Conservation (phyloP, 2,113 vertebrate species). For the Sterna hirundo region DNA sequence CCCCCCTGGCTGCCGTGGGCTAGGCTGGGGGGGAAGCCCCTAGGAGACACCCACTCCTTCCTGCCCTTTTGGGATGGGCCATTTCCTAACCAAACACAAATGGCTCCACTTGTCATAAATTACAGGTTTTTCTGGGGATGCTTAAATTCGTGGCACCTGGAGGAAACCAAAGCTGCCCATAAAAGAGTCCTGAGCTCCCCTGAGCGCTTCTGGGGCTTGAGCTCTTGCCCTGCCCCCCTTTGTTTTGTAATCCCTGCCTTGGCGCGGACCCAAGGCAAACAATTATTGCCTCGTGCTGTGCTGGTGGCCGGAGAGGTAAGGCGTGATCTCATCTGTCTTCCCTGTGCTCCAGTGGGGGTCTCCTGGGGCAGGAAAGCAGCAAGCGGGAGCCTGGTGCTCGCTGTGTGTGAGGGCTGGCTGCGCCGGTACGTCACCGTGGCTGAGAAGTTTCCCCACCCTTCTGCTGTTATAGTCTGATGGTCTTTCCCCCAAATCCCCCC, state of each 20-base stretch:
- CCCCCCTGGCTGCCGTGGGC: fast-evolving
- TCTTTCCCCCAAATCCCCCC: fast-evolving
- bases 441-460: not conserved
- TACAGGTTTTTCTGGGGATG: not conserved
- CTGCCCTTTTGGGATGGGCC: not conserved
- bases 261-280: not conserved
- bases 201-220: not conserved
- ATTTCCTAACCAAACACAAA: not conserved
- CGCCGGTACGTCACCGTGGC: fast-evolving
- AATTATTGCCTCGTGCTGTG: not conserved
- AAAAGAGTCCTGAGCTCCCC: fast-evolving
- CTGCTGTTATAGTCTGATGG: not conserved
- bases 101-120: not conserved
- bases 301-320: not conserved
- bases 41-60: too few relatives aligned
- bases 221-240: not conserved
- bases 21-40: not conserved
- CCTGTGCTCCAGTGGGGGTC: not conserved
- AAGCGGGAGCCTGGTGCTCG: not conserved
- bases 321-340: not conserved
- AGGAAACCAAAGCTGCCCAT: not conserved
- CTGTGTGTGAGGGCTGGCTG: not conserved
- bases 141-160: not conserved
- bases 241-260: not conserved
- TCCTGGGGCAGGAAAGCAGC: not conserved